Conservation (phyloP, 1,140 invertebrate species). For the Zelostemma sp. region DNA sequence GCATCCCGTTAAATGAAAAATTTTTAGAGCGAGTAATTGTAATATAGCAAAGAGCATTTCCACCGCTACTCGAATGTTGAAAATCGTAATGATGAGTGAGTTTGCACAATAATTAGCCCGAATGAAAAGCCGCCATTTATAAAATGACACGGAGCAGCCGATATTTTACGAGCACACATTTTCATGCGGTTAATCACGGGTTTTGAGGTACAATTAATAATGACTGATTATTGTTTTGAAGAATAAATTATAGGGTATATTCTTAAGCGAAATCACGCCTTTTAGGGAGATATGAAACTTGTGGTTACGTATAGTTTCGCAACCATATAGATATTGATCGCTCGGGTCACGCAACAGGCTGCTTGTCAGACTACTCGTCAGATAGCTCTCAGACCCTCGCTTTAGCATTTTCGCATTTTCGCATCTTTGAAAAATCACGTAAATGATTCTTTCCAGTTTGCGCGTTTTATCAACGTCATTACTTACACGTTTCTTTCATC, state of each 20-base stretch:
- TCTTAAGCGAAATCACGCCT: constrained; percentile 43
- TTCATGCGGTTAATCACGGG: background rate
- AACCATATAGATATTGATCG: constrained; percentile 54
- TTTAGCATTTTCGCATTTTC: constrained; percentile 1
- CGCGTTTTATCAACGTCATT: background rate
- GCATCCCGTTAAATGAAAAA: no score
- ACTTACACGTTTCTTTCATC: no score
- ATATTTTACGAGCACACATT: background rate
- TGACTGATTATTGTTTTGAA: background rate
- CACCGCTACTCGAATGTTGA: no score
- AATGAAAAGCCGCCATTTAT: no score
- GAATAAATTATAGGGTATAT: constrained; percentile 21
- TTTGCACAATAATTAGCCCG: no score
- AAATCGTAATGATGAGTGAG: no score
- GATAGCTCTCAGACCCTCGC: constrained; percentile 30
- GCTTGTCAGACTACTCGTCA: constrained; percentile 35
- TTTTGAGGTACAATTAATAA: no score
- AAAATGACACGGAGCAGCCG: no score
- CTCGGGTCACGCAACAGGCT: constrained; percentile 54
- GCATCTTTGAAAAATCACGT: constrained; percentile 31
- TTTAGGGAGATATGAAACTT: constrained; percentile 39
- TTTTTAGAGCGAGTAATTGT: no score
- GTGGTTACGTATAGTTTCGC: constrained; percentile 42
- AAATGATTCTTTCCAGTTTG: constrained; percentile 8
- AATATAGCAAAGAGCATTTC: no score